Evolutionary conservation across 2,113 vertebrate species (phyloP), one percentile per base, ranked within the genome.

Genomic region (Centropristis striata): DNA sequence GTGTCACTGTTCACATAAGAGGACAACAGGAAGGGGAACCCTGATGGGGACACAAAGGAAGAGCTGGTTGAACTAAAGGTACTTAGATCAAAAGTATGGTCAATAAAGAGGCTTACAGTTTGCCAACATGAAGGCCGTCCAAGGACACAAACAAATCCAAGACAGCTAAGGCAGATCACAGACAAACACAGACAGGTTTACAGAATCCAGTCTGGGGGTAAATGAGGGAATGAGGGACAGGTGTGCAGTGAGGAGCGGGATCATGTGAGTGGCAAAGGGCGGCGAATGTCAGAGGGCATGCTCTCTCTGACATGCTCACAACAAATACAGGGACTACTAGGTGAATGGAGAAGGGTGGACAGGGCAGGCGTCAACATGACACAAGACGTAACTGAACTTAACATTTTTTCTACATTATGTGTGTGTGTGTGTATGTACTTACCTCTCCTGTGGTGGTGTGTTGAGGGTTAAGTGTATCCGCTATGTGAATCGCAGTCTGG

Each of bases 381-480:
- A 51, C 49, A 51, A 23, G 11, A 51, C 4, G 10, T 51, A 9
- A 25, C 14, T 44, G 13, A 11, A 37, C 32, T 8, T 14, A 36
- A n/a, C 15, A 1, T 49, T 49, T 25, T 13, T 51, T 51, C 20
- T 37, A 14, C 46, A 28, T 4, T 20, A 3, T 68, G 53, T 63
- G 21, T 70, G 18, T 32, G 10, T 28, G 18, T 68, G 41, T 42
- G 13, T 42, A 0, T 15, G 10, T n/a, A 82, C 75, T 84, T 81
- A 92, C 90, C 88, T 64, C 82, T 92, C 76, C 92, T 75, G 60
- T 88, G 85, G 57, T 85, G 87, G 57, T 88, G 86, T 88, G 91
- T 71, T 46, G 85, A 44, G 90, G 88, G 71, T 95, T 95, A 80
- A 92, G 90, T 53, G 88, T 71, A 60, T 94, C 93, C 49, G 46